Base-by-base conservation (phyloP, 2,113 vertebrate species). In the Condylura cristata region DNA sequence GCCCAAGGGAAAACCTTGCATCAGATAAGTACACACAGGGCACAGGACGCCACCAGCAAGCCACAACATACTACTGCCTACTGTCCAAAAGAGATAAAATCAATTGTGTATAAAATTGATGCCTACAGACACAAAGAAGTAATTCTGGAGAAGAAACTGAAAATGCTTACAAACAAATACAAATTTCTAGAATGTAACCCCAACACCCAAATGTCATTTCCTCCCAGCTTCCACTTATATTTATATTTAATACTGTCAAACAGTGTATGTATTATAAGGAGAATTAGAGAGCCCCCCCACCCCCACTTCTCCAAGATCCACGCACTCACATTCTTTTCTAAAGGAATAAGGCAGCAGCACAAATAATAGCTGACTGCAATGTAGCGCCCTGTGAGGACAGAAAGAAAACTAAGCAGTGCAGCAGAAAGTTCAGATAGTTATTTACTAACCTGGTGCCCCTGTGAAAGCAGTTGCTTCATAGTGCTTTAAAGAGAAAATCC, bases 391-490 rank as follows among this genome's bases (percentile, higher is more conserved):
- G 5, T 0, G 41, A 91, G 75, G 32, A 39, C 63, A 81, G 65
- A 90, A 61, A 95, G 89, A 72, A 93, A 75, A 44, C 85, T 68
- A 61, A 80, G 80, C 79, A 9, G 82, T 34, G 34, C 24, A 66
- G 51, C 81, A 48, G 78, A 82, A 76, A 46, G 80, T 94, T 87
- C 86, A 65, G 68, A n/a, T 8, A 2, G 5, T 48, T 30, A 60
- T 79, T 53, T 92, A 98, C 98, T 97, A 30, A 98, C 98, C 98
- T 98, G 94, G 74, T 58, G 98, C 97, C 98, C 97, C 97, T 26
- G 91, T 28, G 92, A 44, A 56, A 81, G 66, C 0, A 76, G 93
- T 17, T 2, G 72, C 93, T 86, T 68, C 98, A 98, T 98, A 26
- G 37, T 84, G 80, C 83, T 68, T 80, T 46, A 44, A n/a, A 20